A percentile compares a stretch with the other conserved stretches of the same genome.
Conservation (phyloP, 2,797 vertebrate genomes). For the Gymnocypris eckloni region DNA sequence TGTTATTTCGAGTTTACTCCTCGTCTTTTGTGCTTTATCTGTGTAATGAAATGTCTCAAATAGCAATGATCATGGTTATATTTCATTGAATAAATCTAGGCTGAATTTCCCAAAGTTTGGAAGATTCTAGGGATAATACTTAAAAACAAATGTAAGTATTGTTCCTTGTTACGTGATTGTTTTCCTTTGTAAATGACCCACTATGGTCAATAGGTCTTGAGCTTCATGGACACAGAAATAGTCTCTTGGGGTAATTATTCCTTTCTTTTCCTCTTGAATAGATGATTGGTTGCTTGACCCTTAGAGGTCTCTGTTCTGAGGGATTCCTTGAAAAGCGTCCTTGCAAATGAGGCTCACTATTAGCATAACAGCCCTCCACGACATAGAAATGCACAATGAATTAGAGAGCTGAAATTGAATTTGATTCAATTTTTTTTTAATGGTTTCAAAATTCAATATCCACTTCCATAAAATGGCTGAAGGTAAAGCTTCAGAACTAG, state of each 20-base stretch:
- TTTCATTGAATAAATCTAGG: background rate
- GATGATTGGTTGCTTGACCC: conserved; percentile 19
- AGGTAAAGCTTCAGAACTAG: conserved; percentile 32
- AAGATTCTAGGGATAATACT: background rate
- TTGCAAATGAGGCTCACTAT: background rate
- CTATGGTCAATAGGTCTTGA: background rate
- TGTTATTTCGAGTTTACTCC: background rate
- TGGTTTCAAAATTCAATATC: conserved; percentile 10
- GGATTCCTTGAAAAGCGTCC: background rate
- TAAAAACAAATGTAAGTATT: background rate
- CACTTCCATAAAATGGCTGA: background rate
- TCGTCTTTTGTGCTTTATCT: background rate
- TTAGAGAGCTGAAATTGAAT: background rate
- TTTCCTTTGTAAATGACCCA: background rate
- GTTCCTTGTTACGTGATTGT: background rate
- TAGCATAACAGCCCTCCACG: background rate
- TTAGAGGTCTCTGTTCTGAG: background rate
- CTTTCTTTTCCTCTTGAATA: conserved; percentile 1
- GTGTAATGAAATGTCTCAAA: background rate
- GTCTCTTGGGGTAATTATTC: conserved; percentile 7
- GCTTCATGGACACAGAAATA: background rate
- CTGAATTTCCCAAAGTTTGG: background rate
- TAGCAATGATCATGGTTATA: background rate
- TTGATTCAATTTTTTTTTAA: background rate
- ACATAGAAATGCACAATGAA: conserved; percentile 15